Evolutionary conservation across 2,113 vertebrate genomes (phyloP).

Genomic region (Ceyx margarethae): DNA sequence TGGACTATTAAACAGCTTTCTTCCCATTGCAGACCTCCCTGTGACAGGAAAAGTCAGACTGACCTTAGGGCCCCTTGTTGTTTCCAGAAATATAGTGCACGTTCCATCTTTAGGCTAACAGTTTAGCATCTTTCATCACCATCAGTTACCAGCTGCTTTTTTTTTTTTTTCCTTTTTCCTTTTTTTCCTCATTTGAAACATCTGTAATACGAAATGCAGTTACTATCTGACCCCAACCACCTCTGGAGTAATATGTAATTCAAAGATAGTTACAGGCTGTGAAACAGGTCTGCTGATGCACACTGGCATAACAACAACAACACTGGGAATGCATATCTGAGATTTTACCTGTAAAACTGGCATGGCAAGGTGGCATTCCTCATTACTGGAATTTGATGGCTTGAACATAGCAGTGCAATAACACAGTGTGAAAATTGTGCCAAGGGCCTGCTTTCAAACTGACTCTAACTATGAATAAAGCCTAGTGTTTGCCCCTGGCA

Average conservation of each 20-base stretch:
- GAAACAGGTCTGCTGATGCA: background rate
- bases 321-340: background rate
- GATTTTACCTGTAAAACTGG: background rate
- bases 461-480: background rate
- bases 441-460: background rate
- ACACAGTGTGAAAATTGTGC: background rate
- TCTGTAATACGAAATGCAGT: background rate
- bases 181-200: background rate
- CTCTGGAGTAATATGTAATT: background rate
- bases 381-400: background rate
- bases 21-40: background rate
- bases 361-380: background rate
- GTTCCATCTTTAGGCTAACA: background rate
- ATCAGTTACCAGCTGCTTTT: background rate
- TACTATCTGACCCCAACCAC: background rate
- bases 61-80: background rate
- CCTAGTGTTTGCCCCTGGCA: background rate
- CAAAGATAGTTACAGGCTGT: background rate
- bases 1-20: background rate
- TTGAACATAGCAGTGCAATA: background rate
- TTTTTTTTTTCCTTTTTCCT: background rate
- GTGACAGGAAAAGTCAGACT: background rate
- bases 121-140: background rate
- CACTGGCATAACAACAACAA: background rate
- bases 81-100: background rate